Conservation (phyloP, 2,113 vertebrate species). For the Poicephalus meyeri region DNA sequence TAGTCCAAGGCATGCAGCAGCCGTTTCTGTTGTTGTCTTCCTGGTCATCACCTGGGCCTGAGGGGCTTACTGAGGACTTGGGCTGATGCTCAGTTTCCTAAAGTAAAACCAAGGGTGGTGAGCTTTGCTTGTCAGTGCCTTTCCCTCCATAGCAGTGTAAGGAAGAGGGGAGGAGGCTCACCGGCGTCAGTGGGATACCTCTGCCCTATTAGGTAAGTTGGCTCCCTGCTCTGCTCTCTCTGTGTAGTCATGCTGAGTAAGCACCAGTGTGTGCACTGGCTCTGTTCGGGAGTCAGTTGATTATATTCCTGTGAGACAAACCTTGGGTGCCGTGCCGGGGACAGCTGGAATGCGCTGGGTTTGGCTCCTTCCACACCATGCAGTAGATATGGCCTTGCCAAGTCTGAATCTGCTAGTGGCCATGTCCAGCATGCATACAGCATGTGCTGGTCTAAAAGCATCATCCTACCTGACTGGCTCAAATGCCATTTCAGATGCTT, state of each 20-base stretch:
- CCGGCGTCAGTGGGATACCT: neutral
- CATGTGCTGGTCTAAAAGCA: neutral
- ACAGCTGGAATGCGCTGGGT: neutral
- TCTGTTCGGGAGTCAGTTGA: neutral
- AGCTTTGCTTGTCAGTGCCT: neutral
- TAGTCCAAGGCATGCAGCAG: accelerated
- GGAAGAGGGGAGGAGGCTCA: accelerated
- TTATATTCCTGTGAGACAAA: neutral
- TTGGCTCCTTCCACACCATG: neutral
- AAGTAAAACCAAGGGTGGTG: neutral
- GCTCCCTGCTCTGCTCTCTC: neutral
- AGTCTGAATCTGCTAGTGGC: neutral
- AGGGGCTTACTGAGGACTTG: neutral
- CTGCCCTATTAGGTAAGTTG: neutral
- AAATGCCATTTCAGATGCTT: neutral
- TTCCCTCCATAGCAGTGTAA: neutral
- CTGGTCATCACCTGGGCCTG: neutral
- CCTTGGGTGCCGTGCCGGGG: neutral
- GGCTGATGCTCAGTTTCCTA: neutral
- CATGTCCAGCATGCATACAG: accelerated
- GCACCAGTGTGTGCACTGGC: neutral
- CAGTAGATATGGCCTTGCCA: neutral
- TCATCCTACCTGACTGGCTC: neutral
- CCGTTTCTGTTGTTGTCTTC: neutral
- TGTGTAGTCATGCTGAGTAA: neutral